These are phyloP conservation scores for Thalpophila matura DNA, from an alignment of 2,888 invertebrate genomes.

Conservation along the genomic window DNA sequence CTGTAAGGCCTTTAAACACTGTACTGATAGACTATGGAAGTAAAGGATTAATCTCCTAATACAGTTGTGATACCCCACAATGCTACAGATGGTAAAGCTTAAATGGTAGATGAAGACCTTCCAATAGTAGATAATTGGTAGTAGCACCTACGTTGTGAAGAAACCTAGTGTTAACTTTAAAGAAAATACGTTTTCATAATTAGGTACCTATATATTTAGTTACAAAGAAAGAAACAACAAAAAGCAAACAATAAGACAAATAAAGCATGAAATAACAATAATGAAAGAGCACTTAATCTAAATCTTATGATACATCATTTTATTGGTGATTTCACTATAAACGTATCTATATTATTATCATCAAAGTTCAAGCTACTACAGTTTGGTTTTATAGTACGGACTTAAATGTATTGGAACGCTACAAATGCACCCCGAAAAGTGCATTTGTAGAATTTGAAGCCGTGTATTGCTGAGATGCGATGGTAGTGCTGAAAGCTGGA, in stretches of 20 bases:
- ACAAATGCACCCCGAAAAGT: conserved; percentile 15
- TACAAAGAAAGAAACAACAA: not conserved
- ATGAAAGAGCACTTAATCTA: no score
- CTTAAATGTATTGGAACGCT: conserved; percentile 33
- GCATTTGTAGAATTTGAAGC: conserved; percentile 19
- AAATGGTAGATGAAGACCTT: not conserved
- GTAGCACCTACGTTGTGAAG: no score
- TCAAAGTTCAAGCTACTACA: conserved; percentile 10
- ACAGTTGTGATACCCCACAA: no score
- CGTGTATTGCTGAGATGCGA: not conserved
- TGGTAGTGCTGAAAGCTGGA: conserved; percentile 2
- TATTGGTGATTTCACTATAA: not conserved
- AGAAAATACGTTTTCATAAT: no score
- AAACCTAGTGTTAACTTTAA: no score
- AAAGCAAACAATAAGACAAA: not conserved
- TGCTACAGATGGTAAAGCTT: not conserved
- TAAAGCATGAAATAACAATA: not conserved
- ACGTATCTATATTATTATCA: not conserved
- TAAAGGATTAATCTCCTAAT: no score
- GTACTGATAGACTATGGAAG: no score
- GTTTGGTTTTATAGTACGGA: conserved; percentile 32
- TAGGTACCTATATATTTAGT: no score
- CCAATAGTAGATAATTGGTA: not conserved
- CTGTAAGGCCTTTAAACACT: no score
- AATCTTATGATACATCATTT: no score